Conservation (phyloP, 2,888 invertebrate genomes). For the Melanophora roralis region DNA sequence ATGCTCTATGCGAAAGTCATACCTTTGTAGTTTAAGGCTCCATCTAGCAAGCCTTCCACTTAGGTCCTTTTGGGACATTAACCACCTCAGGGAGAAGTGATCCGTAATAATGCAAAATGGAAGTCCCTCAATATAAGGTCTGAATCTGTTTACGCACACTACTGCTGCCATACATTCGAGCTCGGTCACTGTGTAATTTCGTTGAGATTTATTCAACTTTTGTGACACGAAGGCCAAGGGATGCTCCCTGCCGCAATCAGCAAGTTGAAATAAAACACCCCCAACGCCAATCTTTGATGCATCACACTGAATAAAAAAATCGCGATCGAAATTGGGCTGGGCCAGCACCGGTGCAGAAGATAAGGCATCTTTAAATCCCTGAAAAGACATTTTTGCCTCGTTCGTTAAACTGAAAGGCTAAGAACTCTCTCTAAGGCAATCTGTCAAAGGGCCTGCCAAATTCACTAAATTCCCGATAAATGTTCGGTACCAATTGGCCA, state of each 20-base stretch:
- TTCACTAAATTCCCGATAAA: conserved; percentile 32
- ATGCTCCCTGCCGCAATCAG: not conserved
- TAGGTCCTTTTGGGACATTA: too few species aligned
- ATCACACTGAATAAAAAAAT: too few species aligned
- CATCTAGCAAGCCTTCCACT: too few species aligned
- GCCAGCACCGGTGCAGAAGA: too few species aligned
- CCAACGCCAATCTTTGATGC: too few species aligned
- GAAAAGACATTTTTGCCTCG: conserved; percentile 8
- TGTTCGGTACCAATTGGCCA: conserved; percentile 37
- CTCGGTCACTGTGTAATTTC: not conserved
- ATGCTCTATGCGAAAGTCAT: not conserved
- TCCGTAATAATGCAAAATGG: not conserved
- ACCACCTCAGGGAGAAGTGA: too few species aligned
- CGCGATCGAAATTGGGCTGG: too few species aligned
- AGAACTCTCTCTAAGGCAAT: conserved; percentile 7
- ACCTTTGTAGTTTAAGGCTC: too few species aligned
- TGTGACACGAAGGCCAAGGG: conserved; percentile 3
- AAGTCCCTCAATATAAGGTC: conserved; percentile 5
- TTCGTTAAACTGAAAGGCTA: conserved; percentile 8
- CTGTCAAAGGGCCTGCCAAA: conserved; percentile 28
- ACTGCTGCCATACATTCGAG: too few species aligned
- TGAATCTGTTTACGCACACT: not conserved
- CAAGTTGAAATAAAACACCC: conserved; percentile 27
- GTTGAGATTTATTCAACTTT: conserved; percentile 16
- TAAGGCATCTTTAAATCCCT: too few species aligned